These are phyloP conservation scores for Xylocopa sonorina DNA, from an alignment of 1,140 invertebrate genomes.

Conservation along the genomic window DNA sequence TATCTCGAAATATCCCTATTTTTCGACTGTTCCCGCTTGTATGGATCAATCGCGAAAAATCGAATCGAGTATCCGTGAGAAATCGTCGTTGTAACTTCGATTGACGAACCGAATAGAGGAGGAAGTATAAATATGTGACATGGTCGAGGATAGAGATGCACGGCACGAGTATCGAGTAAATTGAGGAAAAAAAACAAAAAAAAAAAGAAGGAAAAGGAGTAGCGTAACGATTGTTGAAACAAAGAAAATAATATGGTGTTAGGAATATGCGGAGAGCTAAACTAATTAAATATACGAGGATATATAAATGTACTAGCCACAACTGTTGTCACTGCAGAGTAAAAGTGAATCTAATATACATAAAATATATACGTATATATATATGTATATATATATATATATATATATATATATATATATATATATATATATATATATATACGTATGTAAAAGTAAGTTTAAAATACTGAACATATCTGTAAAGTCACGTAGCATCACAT, in stretches of 20 bases:
- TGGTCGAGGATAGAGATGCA: slow-evolving; percentile 60
- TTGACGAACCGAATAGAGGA: background rate
- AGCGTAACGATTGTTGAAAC: slow-evolving; percentile 22
- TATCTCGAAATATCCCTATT: background rate
- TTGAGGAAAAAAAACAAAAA: too few relatives aligned
- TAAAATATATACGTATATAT: slow-evolving; percentile 32
- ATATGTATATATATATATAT: slow-evolving; percentile 45
- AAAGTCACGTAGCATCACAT: slow-evolving; percentile 74
- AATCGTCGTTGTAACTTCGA: slow-evolving; percentile 1
- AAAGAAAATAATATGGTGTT: slow-evolving; percentile 7
- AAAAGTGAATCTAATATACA: slow-evolving; percentile 43
- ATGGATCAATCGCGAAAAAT: background rate
- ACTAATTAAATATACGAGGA: slow-evolving; percentile 10
- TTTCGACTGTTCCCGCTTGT: background rate
- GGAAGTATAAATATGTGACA: background rate
- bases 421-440: slow-evolving; percentile 33
- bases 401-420: slow-evolving; percentile 43
- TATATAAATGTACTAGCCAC: slow-evolving; percentile 72
- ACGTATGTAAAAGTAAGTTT: slow-evolving; percentile 65
- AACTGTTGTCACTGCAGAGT: slow-evolving; percentile 74
- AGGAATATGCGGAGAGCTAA: background rate
- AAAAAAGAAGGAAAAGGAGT: too few relatives aligned
- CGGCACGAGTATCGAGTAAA: slow-evolving; percentile 68
- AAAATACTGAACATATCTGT: slow-evolving; percentile 76
- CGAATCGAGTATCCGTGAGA: slow-evolving; percentile 37